phyloP scores from a whole-genome alignment of 2,888 invertebrate species.

The Campoletis raptor region DNA sequence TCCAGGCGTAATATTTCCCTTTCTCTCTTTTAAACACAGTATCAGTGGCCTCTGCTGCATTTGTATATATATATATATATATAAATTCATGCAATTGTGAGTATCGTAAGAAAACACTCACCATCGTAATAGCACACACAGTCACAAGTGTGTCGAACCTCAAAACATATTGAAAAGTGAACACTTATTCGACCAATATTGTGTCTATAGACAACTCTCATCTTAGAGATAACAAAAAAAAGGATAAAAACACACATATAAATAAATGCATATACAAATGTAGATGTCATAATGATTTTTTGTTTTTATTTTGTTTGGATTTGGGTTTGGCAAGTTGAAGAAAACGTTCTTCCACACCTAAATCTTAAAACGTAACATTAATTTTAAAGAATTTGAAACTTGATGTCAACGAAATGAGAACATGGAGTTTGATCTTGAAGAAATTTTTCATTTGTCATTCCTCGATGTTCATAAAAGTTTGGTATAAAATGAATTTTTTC shows the following conservation, averaged over 20 bases:
- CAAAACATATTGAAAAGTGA: slow-evolving; percentile 44
- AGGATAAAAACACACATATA: background rate
- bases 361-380: background rate
- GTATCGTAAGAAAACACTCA: slow-evolving; percentile 57
- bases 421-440: background rate
- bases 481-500: too few species aligned
- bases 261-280: background rate
- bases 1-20: slow-evolving; percentile 37
- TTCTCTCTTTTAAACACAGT: slow-evolving; percentile 46
- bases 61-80: slow-evolving; percentile 3
- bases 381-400: too few species aligned
- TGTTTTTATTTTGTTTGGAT: background rate
- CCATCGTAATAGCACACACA: slow-evolving; percentile 43
- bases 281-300: background rate
- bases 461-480: too few species aligned
- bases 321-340: background rate
- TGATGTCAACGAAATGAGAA: background rate
- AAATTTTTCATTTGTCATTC: background rate
- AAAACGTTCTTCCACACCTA: background rate
- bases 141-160: slow-evolving; percentile 43
- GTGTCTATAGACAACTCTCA: slow-evolving; percentile 41
- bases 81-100: background rate
- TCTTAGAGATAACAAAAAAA: slow-evolving; percentile 50
- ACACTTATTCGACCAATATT: slow-evolving; percentile 31
- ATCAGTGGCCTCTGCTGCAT: slow-evolving; percentile 46